Conservation (phyloP, 2,113 vertebrate genomes). For the Zosterops lateralis region DNA sequence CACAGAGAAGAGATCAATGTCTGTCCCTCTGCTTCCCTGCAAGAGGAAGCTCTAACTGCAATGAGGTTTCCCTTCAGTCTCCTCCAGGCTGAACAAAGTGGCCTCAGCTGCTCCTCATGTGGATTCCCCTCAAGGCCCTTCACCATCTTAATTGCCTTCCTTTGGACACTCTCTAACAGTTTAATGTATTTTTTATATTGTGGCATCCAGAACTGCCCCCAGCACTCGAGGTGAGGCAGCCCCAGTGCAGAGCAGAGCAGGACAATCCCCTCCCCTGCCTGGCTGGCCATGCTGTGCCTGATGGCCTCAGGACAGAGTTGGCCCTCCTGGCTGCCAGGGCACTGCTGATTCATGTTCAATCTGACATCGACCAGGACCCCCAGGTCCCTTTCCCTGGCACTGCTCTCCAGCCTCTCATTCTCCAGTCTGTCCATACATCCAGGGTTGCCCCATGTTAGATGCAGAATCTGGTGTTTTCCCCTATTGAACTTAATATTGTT, state of each 20-base stretch:
- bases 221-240: fast-evolving
- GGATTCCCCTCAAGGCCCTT: background rate
- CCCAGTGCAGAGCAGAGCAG: fast-evolving
- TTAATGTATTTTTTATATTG: fast-evolving
- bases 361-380: fast-evolving
- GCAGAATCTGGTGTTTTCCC: background rate
- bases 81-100: background rate
- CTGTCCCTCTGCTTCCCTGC: background rate
- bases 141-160: fast-evolving
- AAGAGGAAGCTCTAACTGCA: background rate
- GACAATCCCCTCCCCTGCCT: background rate
- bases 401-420: background rate
- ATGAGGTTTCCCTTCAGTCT: background rate
- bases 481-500: background rate
- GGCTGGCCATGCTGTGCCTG: fast-evolving
- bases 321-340: background rate
- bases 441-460: background rate
- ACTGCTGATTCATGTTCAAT: fast-evolving
- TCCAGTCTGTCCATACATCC: background rate
- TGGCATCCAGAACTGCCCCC: too few species aligned
- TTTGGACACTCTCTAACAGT: background rate
- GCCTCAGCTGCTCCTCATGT: fast-evolving
- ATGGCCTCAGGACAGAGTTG: fast-evolving
- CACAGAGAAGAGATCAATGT: background rate
- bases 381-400: fast-evolving